Conservation (phyloP, 1,140 invertebrate genomes). For the Drosophila triauraria region DNA sequence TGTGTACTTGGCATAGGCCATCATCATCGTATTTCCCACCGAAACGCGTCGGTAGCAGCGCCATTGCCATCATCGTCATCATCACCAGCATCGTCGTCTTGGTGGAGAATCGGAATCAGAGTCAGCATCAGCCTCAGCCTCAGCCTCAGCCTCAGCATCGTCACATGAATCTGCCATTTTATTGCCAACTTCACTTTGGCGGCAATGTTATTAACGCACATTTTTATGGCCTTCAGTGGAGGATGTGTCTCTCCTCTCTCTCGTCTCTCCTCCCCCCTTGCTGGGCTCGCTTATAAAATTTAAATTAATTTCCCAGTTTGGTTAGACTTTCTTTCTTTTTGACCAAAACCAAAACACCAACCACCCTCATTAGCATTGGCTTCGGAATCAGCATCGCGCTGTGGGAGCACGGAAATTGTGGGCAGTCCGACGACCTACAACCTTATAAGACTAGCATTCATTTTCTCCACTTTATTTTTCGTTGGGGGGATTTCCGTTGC, state of each 20-base stretch:
- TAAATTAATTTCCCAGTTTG: constrained; percentile 53
- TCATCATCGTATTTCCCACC: constrained; percentile 70
- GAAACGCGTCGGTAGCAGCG: constrained; percentile 77
- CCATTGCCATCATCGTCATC: constrained; percentile 46
- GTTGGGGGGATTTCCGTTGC: constrained; percentile 72
- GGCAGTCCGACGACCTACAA: constrained; percentile 34
- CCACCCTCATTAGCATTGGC: constrained; percentile 60
- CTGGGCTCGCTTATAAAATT: constrained; percentile 35
- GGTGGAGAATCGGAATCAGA: background rate
- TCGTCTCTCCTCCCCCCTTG: background rate
- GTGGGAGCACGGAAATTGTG: constrained; percentile 70
- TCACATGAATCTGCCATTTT: constrained; percentile 84
- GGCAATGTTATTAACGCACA: constrained; percentile 83
- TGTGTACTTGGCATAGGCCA: constrained; percentile 52
- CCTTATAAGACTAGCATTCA: constrained; percentile 26
- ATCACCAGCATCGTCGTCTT: constrained; percentile 27
- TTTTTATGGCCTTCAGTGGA: constrained; percentile 71
- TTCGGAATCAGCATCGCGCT: background rate
- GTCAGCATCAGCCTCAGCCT: constrained; percentile 32
- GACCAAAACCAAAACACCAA: background rate
- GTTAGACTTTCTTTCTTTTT: constrained; percentile 54
- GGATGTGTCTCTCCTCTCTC: constrained; percentile 17
- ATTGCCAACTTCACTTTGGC: constrained; percentile 82
- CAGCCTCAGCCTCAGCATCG: constrained; percentile 54
- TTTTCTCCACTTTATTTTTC: constrained; percentile 21